Conservation (phyloP, 2,797 vertebrate species). For the Sebastes kiyomatsui region DNA sequence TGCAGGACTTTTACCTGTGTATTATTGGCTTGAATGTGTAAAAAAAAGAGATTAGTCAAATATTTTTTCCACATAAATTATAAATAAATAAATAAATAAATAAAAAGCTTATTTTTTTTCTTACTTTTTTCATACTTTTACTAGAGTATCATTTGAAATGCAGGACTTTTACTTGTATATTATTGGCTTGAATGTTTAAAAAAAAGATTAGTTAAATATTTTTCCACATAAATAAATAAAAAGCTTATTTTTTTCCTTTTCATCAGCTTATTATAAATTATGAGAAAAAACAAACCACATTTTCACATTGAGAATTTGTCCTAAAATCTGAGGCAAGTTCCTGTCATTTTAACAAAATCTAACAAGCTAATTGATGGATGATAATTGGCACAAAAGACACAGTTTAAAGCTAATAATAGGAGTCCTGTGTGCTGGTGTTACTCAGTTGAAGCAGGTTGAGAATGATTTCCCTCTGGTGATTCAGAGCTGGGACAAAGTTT, state of each 20-base stretch:
- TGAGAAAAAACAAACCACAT: background rate
- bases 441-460: background rate
- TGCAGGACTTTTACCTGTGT: background rate
- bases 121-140: background rate
- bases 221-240: background rate
- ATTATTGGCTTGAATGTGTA: background rate
- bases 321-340: background rate
- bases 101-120: background rate
- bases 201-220: background rate
- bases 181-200: background rate
- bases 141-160: background rate
- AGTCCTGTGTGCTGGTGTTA: background rate
- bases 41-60: background rate
- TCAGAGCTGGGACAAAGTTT: constrained; percentile 34
- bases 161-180: background rate
- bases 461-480: constrained; percentile 24
- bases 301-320: background rate
- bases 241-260: background rate
- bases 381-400: background rate
- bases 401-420: background rate
- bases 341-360: background rate
- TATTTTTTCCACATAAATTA: background rate
- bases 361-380: background rate
- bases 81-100: too few relatives aligned
- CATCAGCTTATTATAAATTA: background rate